These are phyloP conservation scores for Calypte anna DNA, from an alignment of 2,113 vertebrate genomes.

Conservation along the genomic window DNA sequence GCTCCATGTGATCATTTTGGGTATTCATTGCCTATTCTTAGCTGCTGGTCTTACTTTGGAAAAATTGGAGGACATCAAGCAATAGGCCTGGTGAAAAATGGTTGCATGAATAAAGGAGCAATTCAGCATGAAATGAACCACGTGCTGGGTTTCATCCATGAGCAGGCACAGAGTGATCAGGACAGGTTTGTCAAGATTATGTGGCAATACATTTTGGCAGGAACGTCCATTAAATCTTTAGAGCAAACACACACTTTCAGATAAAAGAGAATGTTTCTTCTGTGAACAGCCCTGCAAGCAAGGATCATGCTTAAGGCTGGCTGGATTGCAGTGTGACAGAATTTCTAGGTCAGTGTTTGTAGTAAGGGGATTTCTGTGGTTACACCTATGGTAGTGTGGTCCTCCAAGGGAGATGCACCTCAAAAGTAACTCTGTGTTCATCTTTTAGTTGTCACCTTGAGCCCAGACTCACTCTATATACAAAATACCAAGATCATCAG, in stretches of 20 bases:
- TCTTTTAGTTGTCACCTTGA: not conserved
- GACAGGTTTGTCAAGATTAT: slow-evolving; percentile 74
- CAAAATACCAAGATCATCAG: not conserved
- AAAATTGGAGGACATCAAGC: slow-evolving; percentile 56
- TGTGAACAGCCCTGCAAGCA: not conserved
- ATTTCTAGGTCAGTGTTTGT: not conserved
- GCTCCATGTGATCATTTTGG: not conserved
- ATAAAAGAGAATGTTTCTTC: not conserved
- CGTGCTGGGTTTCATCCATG: slow-evolving; percentile 77
- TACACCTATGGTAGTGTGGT: not conserved
- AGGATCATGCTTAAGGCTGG: not conserved
- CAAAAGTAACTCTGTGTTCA: not conserved
- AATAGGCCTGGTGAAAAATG: slow-evolving; percentile 61
- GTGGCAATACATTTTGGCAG: slow-evolving; percentile 71
- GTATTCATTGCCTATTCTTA: slow-evolving; percentile 27
- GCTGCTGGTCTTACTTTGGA: slow-evolving; percentile 78
- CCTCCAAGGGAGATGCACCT: not conserved
- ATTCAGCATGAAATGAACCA: slow-evolving; percentile 81
- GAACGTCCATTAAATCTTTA: slow-evolving; percentile 39
- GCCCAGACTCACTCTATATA: not conserved
- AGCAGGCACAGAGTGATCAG: slow-evolving; percentile 77
- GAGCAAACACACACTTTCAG: not conserved
- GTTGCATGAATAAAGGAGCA: slow-evolving; percentile 71
- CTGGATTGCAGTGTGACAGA: not conserved
- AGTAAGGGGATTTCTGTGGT: not conserved